A percentile compares a stretch with the other conserved stretches of the same genome.
Conservation (phyloP, 1,140 invertebrate genomes). For the Pomacea maculata region DNA sequence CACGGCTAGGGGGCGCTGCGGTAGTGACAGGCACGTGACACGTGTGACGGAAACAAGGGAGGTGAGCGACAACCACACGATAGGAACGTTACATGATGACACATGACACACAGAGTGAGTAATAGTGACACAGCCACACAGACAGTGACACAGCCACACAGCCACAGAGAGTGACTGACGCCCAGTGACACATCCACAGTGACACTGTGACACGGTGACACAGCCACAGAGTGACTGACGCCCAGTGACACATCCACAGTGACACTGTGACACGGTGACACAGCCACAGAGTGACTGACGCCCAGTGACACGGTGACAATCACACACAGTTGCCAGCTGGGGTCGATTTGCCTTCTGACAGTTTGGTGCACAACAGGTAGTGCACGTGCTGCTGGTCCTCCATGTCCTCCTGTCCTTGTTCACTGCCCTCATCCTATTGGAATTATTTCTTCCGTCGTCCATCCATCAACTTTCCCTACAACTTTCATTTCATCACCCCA, state of each 20-base stretch:
- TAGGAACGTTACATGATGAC: not conserved
- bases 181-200: not conserved
- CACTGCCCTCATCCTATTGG: too few relatives aligned
- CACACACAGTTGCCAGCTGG: too few relatives aligned
- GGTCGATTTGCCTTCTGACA: too few relatives aligned
- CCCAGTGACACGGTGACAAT: not conserved
- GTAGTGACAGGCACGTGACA: not conserved
- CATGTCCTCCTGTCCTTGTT: too few relatives aligned
- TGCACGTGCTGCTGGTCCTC: too few relatives aligned
- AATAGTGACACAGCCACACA: not conserved
- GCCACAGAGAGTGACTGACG: not conserved
- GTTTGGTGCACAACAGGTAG: too few relatives aligned
- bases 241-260: not conserved
- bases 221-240: not conserved
- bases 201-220: not conserved
- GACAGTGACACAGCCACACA: not conserved
- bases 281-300: not conserved
- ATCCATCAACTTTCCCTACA: too few relatives aligned
- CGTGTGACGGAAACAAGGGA: not conserved
- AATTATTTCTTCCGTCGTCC: too few relatives aligned
- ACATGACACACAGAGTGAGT: not conserved
- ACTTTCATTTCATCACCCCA: too few relatives aligned
- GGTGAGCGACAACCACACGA: not conserved
- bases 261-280: not conserved
- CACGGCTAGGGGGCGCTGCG: not conserved